phyloP scores from a whole-genome alignment of 1,140 invertebrate genomes.

The Drosophila tani region DNA sequence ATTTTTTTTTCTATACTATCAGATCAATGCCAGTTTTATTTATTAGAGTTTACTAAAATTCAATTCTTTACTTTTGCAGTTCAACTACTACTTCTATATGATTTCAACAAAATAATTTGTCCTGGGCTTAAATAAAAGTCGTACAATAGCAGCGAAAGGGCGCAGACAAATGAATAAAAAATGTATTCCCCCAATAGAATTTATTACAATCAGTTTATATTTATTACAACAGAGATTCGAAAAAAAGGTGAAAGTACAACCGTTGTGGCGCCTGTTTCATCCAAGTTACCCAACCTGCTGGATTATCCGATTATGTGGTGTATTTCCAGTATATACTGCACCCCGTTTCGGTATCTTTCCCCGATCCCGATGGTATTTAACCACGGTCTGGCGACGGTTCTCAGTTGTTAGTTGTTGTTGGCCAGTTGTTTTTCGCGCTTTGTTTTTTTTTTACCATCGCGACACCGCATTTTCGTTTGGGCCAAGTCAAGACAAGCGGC shows the following conservation, averaged over 20 bases:
- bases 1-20: too few relatives aligned
- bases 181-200: not conserved
- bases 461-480: constrained; percentile 9
- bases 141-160: too few relatives aligned
- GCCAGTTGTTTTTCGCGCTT: constrained; percentile 12
- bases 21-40: too few relatives aligned
- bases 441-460: constrained; percentile 4
- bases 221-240: not conserved
- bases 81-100: too few relatives aligned
- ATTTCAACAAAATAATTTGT: too few relatives aligned
- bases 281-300: not conserved
- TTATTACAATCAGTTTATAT: too few relatives aligned
- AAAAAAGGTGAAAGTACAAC: not conserved
- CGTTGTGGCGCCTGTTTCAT: not conserved
- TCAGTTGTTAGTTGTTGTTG: constrained; percentile 5
- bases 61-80: too few relatives aligned
- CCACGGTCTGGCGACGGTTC: not conserved
- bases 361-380: not conserved
- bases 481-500: constrained; percentile 14
- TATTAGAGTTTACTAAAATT: too few relatives aligned
- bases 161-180: too few relatives aligned
- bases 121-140: too few relatives aligned
- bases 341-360: not conserved
- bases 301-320: not conserved
- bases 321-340: constrained; percentile 3